Percentiles rank a stretch among this genome's conserved stretches.
Conservation (phyloP, 2,888 invertebrate species). For the Drosophila kambysellisi region DNA sequence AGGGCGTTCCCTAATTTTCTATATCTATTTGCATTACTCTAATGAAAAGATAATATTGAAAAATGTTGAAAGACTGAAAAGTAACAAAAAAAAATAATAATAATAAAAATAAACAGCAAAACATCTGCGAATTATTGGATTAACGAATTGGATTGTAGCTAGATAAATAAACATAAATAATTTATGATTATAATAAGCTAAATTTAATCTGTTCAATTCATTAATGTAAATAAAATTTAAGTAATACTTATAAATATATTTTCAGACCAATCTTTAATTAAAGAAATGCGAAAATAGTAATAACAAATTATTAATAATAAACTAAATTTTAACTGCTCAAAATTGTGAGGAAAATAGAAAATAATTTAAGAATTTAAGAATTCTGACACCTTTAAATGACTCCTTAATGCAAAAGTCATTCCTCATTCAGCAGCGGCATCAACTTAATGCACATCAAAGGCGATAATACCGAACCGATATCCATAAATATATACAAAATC, state of each 20-base stretch:
- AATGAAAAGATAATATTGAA: constrained; percentile 76
- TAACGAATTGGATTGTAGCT: constrained; percentile 11
- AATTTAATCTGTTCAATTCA: not conserved
- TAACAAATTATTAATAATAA: not conserved
- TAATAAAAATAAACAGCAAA: constrained; percentile 30
- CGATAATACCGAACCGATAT: constrained; percentile 18
- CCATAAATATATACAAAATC: constrained; percentile 32
- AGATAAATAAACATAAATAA: not conserved
- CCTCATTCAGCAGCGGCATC: constrained; percentile 47
- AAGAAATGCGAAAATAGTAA: not conserved
- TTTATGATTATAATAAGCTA: not conserved
- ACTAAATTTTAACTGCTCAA: not conserved
- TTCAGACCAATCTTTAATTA: too few relatives aligned
- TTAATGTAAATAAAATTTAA: not conserved
- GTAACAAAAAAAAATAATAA: constrained; percentile 1
- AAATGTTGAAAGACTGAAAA: constrained; percentile 25
- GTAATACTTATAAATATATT: not conserved
- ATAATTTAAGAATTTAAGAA: not conserved
- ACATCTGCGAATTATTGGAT: constrained; percentile 46
- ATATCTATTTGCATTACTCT: constrained; percentile 69
- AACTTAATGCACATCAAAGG: constrained; percentile 60
- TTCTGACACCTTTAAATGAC: constrained; percentile 18
- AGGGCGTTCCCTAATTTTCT: constrained; percentile 59
- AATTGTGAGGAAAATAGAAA: not conserved
- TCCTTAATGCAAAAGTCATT: constrained; percentile 27